phyloP scores from a whole-genome alignment of 2,888 invertebrate genomes.

The Xestia sexstrigata region DNA sequence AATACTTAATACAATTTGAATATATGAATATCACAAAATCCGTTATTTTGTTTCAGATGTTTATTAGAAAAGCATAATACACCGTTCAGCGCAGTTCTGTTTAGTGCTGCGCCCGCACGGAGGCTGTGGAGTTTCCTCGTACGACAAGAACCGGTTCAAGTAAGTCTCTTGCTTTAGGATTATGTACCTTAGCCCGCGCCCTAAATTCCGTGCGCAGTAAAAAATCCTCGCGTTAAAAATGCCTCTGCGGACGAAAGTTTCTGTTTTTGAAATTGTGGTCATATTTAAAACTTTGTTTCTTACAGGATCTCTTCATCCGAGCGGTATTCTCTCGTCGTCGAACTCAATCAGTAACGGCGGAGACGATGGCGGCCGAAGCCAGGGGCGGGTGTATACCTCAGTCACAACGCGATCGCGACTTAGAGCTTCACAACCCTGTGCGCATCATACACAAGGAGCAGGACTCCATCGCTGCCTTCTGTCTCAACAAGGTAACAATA shows the following conservation, averaged over 20 bases:
- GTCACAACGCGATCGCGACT: slow-evolving; percentile 71
- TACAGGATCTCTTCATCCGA: slow-evolving; percentile 96
- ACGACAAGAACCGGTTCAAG: slow-evolving; percentile 97
- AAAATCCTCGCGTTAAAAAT: not conserved
- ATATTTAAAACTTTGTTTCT: not conserved
- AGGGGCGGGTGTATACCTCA: slow-evolving; percentile 69
- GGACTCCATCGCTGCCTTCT: slow-evolving; percentile 99
- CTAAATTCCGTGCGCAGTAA: not conserved
- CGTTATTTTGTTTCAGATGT: slow-evolving; percentile 91
- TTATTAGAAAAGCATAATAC: slow-evolving; percentile 98
- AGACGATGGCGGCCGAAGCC: slow-evolving; percentile 61
- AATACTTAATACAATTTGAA: too few species aligned
- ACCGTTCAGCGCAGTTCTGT: slow-evolving; percentile 95
- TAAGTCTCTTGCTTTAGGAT: slow-evolving; percentile 56
- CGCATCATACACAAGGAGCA: slow-evolving; percentile 99
- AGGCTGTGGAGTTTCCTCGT: slow-evolving; percentile 98
- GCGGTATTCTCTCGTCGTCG: slow-evolving; percentile 97
- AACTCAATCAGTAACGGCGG: slow-evolving; percentile 82
- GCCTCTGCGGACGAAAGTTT: not conserved
- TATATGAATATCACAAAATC: too few species aligned
- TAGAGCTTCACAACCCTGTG: slow-evolving; percentile 94
- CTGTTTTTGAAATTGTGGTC: not conserved
- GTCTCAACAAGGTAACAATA: slow-evolving; percentile 95
- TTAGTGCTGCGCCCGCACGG: slow-evolving; percentile 94
- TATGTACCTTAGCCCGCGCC: not conserved